Percentiles rank a stretch among this genome's conserved stretches.
Conservation (phyloP, 2,797 vertebrate genomes). For the Myotis findleyi region DNA sequence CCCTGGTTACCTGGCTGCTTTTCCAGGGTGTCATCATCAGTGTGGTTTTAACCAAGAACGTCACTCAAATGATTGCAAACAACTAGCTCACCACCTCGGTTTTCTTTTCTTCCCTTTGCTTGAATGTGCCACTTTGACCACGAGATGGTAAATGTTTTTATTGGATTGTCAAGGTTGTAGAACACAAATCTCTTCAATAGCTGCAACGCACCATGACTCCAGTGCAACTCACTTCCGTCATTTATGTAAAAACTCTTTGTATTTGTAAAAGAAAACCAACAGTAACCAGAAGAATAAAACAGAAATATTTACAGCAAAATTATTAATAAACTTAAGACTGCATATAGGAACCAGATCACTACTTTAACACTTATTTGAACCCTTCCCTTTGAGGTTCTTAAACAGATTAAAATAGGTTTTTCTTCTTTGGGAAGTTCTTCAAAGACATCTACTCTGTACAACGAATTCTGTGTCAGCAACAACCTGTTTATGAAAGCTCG, state of each 20-base stretch:
- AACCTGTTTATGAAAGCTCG: neutral
- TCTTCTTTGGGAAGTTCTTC: neutral
- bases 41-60: neutral
- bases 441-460: neutral
- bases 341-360: neutral
- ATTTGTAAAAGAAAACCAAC: conserved; percentile 2
- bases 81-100: neutral
- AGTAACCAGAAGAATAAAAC: neutral
- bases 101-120: neutral
- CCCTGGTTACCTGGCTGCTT: neutral
- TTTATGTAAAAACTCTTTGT: neutral
- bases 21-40: neutral
- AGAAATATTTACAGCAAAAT: neutral
- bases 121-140: neutral
- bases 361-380: neutral
- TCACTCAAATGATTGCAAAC: neutral
- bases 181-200: neutral
- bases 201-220: neutral
- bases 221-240: neutral
- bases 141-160: neutral
- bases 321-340: neutral
- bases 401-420: neutral
- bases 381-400: neutral
- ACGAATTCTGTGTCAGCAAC: neutral
- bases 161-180: neutral